Conservation (phyloP, 2,797 vertebrate species). For the Gobio occitaniae region DNA sequence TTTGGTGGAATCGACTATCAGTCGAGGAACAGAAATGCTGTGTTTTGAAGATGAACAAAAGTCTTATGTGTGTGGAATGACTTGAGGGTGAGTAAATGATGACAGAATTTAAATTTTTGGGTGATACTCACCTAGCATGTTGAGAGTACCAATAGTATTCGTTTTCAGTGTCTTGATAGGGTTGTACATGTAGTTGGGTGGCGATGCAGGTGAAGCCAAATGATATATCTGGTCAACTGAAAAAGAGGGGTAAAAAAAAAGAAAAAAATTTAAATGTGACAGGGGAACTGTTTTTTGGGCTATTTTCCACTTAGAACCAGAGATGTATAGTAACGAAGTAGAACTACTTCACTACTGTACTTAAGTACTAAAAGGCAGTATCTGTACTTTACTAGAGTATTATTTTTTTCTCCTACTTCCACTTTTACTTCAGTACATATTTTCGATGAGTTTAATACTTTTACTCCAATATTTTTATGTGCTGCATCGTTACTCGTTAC, state of each 20-base stretch:
- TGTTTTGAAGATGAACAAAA: neutral
- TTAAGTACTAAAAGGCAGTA: too few relatives aligned
- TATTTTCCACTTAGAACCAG: neutral
- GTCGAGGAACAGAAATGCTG: neutral
- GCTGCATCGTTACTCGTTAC: too few relatives aligned
- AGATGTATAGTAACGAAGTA: too few relatives aligned
- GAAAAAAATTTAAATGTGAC: constrained; percentile 2
- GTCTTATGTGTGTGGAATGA: neutral
- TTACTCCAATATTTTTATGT: too few relatives aligned
- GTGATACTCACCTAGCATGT: constrained; percentile 93
- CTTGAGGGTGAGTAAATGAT: neutral
- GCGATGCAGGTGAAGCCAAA: constrained; percentile 95
- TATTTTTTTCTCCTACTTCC: too few relatives aligned
- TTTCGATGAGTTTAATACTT: too few relatives aligned
- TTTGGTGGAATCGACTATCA: neutral
- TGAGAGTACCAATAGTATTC: constrained; percentile 97
- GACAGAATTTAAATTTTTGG: neutral
- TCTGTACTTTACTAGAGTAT: too few relatives aligned
- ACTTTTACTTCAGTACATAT: too few relatives aligned
- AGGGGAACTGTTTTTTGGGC: neutral
- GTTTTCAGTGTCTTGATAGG: constrained; percentile 99
- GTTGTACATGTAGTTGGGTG: constrained; percentile 99
- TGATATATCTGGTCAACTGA: constrained; percentile 99
- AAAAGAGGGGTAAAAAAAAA: constrained; percentile 6
- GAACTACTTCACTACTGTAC: too few relatives aligned